Evolutionary conservation across 2,888 invertebrate genomes (phyloP).

Genomic region (Serripes groenlandicus): DNA sequence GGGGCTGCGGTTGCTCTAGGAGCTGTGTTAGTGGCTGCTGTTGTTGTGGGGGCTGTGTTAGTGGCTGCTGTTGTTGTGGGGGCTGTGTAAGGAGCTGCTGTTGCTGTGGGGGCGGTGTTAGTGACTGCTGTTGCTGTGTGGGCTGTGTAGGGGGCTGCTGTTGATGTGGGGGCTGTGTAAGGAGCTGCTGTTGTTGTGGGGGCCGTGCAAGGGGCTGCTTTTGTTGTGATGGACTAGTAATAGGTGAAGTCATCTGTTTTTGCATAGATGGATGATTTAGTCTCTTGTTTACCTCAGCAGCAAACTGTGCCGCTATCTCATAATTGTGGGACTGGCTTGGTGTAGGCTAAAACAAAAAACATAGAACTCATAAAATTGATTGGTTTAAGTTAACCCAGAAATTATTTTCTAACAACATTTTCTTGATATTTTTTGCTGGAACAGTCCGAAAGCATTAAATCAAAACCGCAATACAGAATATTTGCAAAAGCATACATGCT

Average conservation of each 20-base stretch:
- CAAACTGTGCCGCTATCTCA: constrained; percentile 79
- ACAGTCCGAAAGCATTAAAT: too few species aligned
- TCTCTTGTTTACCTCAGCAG: constrained; percentile 74
- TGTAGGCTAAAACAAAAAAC: constrained; percentile 33
- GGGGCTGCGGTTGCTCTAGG: neutral
- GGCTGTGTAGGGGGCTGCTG: neutral
- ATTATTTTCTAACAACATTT: too few species aligned
- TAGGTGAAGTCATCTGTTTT: constrained; percentile 12
- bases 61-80: too few species aligned
- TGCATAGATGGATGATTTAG: constrained; percentile 6
- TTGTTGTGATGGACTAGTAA: constrained; percentile 20
- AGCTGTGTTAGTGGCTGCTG: neutral
- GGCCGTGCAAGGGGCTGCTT: neutral
- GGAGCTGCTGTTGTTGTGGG: neutral
- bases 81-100: too few species aligned
- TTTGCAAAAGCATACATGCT: too few species aligned
- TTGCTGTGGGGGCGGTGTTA: neutral
- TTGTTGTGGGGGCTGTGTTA: too few species aligned
- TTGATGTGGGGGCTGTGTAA: neutral
- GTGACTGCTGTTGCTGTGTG: too few species aligned
- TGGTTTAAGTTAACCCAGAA: too few species aligned
- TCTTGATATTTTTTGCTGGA: too few species aligned
- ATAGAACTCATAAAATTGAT: too few species aligned
- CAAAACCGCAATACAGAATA: too few species aligned
- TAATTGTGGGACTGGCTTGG: constrained; percentile 42